Base-by-base conservation (phyloP, 2,113 vertebrate genomes). In the Heliornis fulica region DNA sequence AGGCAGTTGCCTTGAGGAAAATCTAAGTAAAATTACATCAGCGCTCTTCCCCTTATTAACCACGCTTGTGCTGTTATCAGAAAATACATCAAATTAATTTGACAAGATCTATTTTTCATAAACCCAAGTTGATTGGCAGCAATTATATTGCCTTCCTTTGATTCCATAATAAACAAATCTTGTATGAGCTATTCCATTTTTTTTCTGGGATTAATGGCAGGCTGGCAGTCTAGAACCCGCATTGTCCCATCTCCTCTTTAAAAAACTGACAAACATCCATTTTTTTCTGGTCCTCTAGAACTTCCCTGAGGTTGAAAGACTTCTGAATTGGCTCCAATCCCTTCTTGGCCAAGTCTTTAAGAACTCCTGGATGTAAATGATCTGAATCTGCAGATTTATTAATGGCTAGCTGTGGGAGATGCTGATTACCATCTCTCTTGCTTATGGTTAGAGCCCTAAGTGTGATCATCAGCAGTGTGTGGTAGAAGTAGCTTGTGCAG, bases 101-200 rank as follows among this genome's bases (percentile, higher is more conserved):
- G 96, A 97, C 96, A 97, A 97, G 96, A 97, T 97, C 96, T 97
- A 94, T 96, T 97, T 97, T 97, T 97, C 95, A 97, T 97, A 97
- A 97, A 95, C 95, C 91, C 89, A 77, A 87, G 83, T 94, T 97
- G 96, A 96, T 96, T 97, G 96, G 96, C 96, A 97, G 96, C 95
- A 97, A 96, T 97, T 97, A 97, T 97, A 97, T 95, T 95, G 40
- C 96, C 91, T 95, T 38, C 89, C 83, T 95, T 97, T 97, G 94
- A 96, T 95, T 97, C 94, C 93, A 81, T 94, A 94, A 96, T 92
- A 94, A 96, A 96, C 95, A 96, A 86, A 92, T 95, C 89, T 90
- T 91, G 87, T 88, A 41, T 32, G 70, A 97, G 80, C 83, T 89
- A 25, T 78, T 78, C 56, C 83, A 86, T 95, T 94, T 87, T 78